Conservation (phyloP, 2,888 invertebrate species). For the Drosophila putrida region DNA sequence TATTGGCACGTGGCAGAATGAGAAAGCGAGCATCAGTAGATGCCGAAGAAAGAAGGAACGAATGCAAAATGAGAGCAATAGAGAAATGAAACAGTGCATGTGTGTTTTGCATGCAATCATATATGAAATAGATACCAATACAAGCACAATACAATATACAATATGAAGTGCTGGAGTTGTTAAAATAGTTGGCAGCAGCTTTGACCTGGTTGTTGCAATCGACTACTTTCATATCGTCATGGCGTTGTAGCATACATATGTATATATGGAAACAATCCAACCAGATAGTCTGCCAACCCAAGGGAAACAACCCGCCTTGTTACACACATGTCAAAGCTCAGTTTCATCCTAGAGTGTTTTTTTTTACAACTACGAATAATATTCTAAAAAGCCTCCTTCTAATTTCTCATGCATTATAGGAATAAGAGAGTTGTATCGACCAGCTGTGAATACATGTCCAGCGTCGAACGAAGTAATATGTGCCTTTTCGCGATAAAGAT, state of each 20-base stretch:
- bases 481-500: slow-evolving; percentile 92
- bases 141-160: too few relatives aligned
- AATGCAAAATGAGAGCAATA: too few relatives aligned
- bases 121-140: too few relatives aligned
- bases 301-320: slow-evolving; percentile 94
- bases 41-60: too few relatives aligned
- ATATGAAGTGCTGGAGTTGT: slow-evolving; percentile 96
- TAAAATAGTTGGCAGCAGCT: slow-evolving; percentile 95
- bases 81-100: too few relatives aligned
- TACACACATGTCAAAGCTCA: slow-evolving; percentile 89
- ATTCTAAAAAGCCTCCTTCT: slow-evolving; percentile 88
- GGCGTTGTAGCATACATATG: slow-evolving; percentile 93
- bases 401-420: slow-evolving; percentile 94
- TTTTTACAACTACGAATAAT: slow-evolving; percentile 93
- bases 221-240: slow-evolving; percentile 92
- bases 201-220: slow-evolving; percentile 99
- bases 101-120: too few relatives aligned
- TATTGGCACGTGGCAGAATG: too few relatives aligned
- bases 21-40: too few relatives aligned
- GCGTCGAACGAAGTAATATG: slow-evolving; percentile 96
- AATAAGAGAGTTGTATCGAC: slow-evolving; percentile 95
- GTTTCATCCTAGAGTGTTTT: slow-evolving; percentile 88
- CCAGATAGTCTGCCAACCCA: slow-evolving; percentile 97
- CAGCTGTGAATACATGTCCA: slow-evolving; percentile 97
- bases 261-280: slow-evolving; percentile 96